phyloP scores from a whole-genome alignment of 2,888 invertebrate genomes.

The Icerya purchasi region DNA sequence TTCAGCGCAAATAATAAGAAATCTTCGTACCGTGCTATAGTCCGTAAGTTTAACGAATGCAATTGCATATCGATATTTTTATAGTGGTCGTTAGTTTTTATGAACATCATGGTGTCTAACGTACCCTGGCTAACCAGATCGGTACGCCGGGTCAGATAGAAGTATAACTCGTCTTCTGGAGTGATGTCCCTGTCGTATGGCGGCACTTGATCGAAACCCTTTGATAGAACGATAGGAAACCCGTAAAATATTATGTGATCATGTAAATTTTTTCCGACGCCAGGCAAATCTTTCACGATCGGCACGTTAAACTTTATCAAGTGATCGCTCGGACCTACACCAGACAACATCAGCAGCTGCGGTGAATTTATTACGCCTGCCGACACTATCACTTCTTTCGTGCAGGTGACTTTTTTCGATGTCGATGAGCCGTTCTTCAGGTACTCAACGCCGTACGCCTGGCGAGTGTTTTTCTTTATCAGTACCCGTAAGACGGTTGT shows the following conservation, averaged over 20 bases:
- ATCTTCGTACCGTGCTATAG: constrained; percentile 15
- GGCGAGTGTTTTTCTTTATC: constrained; percentile 39
- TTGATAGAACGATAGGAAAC: constrained; percentile 21
- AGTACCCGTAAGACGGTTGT: constrained; percentile 38
- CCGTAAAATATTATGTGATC: constrained; percentile 29
- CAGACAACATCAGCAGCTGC: constrained; percentile 47
- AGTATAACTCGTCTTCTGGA: neutral
- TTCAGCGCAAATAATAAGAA: neutral
- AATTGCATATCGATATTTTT: constrained; percentile 36
- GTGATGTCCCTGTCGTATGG: neutral
- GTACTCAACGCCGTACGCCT: constrained; percentile 57
- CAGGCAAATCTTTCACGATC: constrained; percentile 26
- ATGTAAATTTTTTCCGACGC: constrained; percentile 35
- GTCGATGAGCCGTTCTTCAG: neutral
- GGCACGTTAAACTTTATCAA: constrained; percentile 28
- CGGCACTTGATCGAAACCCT: constrained; percentile 3
- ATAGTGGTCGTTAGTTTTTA: neutral
- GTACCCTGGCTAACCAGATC: constrained; percentile 1
- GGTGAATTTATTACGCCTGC: constrained; percentile 43
- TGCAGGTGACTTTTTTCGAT: neutral
- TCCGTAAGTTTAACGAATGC: constrained; percentile 28
- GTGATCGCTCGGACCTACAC: constrained; percentile 33
- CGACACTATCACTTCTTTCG: constrained; percentile 38
- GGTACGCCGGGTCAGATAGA: neutral
- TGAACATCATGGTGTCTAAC: neutral